phyloP scores from a whole-genome alignment of 2,797 vertebrate species.

The Xiphorhynchus erythropygius region DNA sequence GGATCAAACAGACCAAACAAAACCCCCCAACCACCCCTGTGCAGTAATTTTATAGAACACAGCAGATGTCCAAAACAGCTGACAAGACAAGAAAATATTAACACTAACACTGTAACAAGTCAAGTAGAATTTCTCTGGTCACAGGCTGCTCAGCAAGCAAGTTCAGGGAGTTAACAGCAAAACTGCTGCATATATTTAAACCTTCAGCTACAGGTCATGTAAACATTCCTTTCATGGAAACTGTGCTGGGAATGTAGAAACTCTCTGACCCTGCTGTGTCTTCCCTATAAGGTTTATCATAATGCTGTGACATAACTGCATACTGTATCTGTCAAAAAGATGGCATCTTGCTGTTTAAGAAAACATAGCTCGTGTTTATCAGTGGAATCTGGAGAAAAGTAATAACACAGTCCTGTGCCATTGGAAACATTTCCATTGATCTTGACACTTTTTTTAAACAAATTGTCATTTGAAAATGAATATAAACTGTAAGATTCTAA shows the following conservation, averaged over 20 bases:
- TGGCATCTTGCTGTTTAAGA: constrained; percentile 70
- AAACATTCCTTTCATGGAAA: constrained; percentile 78
- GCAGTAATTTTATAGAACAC: constrained; percentile 50
- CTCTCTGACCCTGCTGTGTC: constrained; percentile 60
- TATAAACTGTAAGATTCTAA: not conserved
- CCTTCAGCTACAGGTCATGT: constrained; percentile 70
- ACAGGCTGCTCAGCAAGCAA: constrained; percentile 59
- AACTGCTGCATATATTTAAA: constrained; percentile 79
- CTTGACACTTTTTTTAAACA: constrained; percentile 41
- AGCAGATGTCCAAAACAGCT: constrained; percentile 72
- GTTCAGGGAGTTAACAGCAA: constrained; percentile 78
- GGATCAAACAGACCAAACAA: constrained; percentile 57
- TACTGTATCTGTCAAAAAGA: constrained; percentile 72
- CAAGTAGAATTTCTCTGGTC: constrained; percentile 54
- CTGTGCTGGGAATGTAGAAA: constrained; percentile 75
- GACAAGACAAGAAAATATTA: constrained; percentile 66
- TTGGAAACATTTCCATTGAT: constrained; percentile 30
- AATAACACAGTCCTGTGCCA: constrained; percentile 11
- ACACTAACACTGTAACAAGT: constrained; percentile 36
- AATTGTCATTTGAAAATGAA: constrained; percentile 3
- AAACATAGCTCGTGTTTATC: constrained; percentile 65
- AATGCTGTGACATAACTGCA: constrained; percentile 71
- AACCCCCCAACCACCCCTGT: not conserved
- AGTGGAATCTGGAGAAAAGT: constrained; percentile 51
- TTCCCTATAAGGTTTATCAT: constrained; percentile 73